Evolutionary conservation across 2,113 vertebrate genomes (phyloP).

Genomic region (Pelvicachromis taeniatus): DNA sequence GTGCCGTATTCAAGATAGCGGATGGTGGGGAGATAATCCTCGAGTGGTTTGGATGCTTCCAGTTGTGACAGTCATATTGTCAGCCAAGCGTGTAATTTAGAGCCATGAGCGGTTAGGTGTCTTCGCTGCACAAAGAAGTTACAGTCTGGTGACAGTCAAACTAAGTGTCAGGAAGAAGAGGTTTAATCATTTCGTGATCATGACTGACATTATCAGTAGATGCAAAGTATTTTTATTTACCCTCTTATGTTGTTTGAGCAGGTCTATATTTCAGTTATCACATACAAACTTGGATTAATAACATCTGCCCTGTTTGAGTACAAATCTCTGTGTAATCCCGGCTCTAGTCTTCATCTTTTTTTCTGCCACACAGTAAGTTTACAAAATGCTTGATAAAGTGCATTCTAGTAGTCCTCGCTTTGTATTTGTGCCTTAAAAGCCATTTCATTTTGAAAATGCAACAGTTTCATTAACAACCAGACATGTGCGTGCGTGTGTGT

Average conservation of each 20-base stretch:
- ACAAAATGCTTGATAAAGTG: background rate
- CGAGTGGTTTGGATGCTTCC: slow-evolving; percentile 6
- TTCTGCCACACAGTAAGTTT: background rate
- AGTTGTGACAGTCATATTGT: slow-evolving; percentile 12
- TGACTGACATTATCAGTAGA: background rate
- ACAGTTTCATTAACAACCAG: slow-evolving; percentile 9
- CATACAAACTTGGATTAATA: background rate
- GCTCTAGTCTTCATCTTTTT: background rate
- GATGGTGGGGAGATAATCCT: slow-evolving; percentile 41
- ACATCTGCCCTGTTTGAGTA: background rate
- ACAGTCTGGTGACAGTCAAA: background rate
- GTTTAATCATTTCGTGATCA: background rate
- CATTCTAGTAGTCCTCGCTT: background rate
- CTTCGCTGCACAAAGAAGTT: background rate
- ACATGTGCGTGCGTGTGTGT: background rate
- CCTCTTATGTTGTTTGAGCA: background rate
- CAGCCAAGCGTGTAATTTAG: background rate
- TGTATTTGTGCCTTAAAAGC: background rate
- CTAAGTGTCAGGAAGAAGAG: background rate
- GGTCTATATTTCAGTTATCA: background rate
- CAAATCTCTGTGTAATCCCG: background rate
- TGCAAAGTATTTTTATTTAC: background rate
- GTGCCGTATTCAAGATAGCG: slow-evolving; percentile 25
- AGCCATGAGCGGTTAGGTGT: background rate
- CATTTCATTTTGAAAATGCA: background rate